phyloP scores from a whole-genome alignment of 2,113 vertebrate species.

The pig (Sus scrofa) region T2T-Sscrofa CM000814.6:132102501-132103000 shows the following conservation, averaged over 20 bases:
- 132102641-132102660: not conserved
- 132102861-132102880: not conserved
- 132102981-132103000: not conserved
- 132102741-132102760: not conserved
- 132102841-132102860: not conserved
- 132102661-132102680: not conserved
- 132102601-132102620: not conserved
- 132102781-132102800: not conserved
- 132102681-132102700: not conserved
- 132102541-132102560: not conserved
- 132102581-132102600: not conserved
- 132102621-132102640: not conserved
- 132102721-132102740: not conserved
- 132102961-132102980: not conserved
- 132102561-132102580: accelerated
- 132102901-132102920: not conserved
- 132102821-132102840: not conserved
- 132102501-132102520: not conserved
- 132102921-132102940: not conserved
- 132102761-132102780: not conserved
- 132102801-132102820: not conserved
- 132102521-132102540: not conserved
- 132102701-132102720: not conserved
- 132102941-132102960: not conserved
- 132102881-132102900: not conserved